Evolutionary conservation across 2,797 vertebrate genomes (phyloP).

Genomic region (Sus cebifrons): DNA sequence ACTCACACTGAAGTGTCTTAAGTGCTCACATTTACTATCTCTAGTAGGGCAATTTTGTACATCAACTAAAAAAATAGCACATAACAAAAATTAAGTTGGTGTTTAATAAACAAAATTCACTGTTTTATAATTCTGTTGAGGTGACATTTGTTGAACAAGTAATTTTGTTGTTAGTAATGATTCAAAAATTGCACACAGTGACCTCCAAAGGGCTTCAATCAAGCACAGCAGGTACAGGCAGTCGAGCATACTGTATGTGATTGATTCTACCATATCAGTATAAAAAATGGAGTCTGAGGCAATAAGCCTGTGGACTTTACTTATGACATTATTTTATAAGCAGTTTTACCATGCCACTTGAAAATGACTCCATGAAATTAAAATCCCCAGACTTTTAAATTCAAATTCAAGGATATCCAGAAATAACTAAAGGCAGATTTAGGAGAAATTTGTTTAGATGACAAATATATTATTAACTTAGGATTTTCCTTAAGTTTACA

Average conservation of each 20-base stretch:
- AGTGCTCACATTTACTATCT: not conserved
- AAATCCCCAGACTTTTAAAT: not conserved
- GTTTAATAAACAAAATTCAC: constrained; percentile 14
- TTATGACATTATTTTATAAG: not conserved
- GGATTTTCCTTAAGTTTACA: not conserved
- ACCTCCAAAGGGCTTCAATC: not conserved
- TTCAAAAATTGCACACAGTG: constrained; percentile 24
- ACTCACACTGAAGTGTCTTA: not conserved
- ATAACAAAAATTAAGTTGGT: constrained; percentile 13
- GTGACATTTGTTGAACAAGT: not conserved
- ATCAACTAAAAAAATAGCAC: not conserved
- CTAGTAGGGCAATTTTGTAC: not conserved
- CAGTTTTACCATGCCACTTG: not conserved
- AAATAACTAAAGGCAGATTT: not conserved
- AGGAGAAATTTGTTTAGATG: not conserved
- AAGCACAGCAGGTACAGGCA: not conserved
- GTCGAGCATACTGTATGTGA: not conserved
- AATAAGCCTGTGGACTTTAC: not conserved
- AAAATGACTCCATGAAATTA: not conserved
- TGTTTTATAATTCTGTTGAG: not conserved
- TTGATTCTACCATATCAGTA: not conserved
- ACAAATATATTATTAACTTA: not conserved
- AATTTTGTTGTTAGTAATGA: constrained; percentile 1
- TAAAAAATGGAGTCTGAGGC: not conserved
- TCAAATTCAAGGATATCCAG: not conserved